Base-by-base conservation (phyloP, 1,140 invertebrate species). In the Drosophila kikkawai region DNA sequence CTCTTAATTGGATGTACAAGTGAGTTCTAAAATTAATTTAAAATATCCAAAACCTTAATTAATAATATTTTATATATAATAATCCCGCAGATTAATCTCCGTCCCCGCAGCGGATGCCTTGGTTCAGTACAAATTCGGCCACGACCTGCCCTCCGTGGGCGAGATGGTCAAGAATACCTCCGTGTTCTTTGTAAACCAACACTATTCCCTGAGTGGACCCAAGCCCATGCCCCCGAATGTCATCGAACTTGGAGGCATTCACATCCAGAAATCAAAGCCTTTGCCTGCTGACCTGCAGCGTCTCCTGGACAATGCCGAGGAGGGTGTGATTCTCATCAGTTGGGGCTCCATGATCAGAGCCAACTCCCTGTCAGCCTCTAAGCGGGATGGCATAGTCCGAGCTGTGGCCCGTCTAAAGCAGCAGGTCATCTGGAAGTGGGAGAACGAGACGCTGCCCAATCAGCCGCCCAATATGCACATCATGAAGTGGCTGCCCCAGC, bases 341-440 rank as follows among this genome's bases (percentile, higher is more conserved):
- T 94, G 97, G 79, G 96, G 96, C 19, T 95, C 96, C 5, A 94
- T 95, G 91, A 92, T 96, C 26, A 94, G 94, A 60, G 94, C 94
- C 61, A 94, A 95, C 26, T 94, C 94, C 0, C 93, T 97, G 79
- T 94, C 95, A 0, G 81, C 93, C 7, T 93, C 94, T 6, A 94
- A 94, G 68, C 71, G 95, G 0, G 82, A 95, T 79, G 94, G 93
- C 7, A 94, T 97, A 55, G 82, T 96, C 12, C 93, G 93, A 17
- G 94, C 94, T 3, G 95, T 96, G 68, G 86, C 94, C 1, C 91
- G 94, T 39, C 76, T 96, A 2, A 94, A 95, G 36, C 94, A 96
- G 60, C 93, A 94, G 69, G 94, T 96, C 39, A 93, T 96, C 55
- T 96, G 96, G 96, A 96, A 96, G 93, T 97, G 95, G 95, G 95